Conservation (phyloP, 30 jellyfish, hydroid and myxozoan species). For the Aurelia aurita region DNA sequence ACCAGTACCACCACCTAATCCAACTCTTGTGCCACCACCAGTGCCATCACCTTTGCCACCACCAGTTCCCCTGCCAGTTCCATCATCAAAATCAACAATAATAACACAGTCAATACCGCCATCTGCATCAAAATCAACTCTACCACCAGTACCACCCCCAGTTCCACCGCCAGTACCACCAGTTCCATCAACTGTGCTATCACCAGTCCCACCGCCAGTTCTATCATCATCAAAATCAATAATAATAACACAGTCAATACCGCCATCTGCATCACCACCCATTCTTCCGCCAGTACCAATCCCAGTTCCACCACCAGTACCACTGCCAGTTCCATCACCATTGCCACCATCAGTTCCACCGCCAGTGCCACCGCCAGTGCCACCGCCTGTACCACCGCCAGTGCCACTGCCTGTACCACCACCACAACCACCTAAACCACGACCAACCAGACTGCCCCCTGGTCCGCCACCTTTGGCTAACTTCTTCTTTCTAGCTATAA, state of each 20-base stretch:
- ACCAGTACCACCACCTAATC: background rate
- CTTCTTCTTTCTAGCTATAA: constrained; percentile 18
- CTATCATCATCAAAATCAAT: constrained; percentile 38
- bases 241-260: background rate
- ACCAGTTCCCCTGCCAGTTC: constrained; percentile 56
- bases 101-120: constrained; percentile 51
- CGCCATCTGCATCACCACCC: background rate
- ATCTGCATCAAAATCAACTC: constrained; percentile 10
- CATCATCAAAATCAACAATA: constrained; percentile 38
- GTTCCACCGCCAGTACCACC: constrained; percentile 56
- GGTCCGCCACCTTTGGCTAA: background rate
- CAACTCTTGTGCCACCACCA: background rate
- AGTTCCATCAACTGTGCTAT: constrained; percentile 13
- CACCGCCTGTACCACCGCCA: background rate
- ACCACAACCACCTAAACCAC: background rate
- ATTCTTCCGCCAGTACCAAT: too few species aligned
- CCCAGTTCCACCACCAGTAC: too few species aligned
- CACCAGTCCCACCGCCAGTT: constrained; percentile 38
- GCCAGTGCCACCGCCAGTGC: background rate
- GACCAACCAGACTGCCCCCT: background rate
- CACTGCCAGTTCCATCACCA: background rate
- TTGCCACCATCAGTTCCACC: background rate
- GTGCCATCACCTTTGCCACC: background rate
- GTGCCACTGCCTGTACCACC: too few species aligned
- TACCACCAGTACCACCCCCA: constrained; percentile 48